Evolutionary conservation across 2,797 vertebrate species (phyloP).

Genomic region (Labroides dimidiatus): DNA sequence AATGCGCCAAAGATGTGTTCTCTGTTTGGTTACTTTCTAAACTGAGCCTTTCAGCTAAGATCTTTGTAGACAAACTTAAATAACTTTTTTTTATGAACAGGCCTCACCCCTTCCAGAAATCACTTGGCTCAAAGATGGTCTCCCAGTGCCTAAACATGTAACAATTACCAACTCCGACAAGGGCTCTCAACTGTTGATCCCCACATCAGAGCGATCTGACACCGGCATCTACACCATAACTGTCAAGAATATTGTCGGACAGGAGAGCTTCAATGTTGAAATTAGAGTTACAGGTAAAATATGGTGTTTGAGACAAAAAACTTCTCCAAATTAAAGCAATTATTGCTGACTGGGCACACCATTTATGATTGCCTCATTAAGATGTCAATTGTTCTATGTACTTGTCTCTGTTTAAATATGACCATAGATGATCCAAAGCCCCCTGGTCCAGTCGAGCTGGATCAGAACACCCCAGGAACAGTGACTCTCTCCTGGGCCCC

Average conservation of each 20-base stretch:
- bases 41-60: not conserved
- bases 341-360: too few species aligned
- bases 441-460: conserved; percentile 86
- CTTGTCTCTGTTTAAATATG: conserved; percentile 7
- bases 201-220: conserved; percentile 84
- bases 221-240: conserved; percentile 86
- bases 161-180: conserved; percentile 81
- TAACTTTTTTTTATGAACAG: conserved; percentile 69
- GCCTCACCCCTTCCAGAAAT: conserved; percentile 87
- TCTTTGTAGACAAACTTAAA: not conserved
- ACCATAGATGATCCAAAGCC: conserved; percentile 87
- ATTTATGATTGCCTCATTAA: too few species aligned
- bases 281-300: conserved; percentile 89
- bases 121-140: conserved; percentile 89
- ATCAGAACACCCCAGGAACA: conserved; percentile 87
- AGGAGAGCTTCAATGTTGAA: conserved; percentile 84
- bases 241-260: conserved; percentile 82
- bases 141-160: conserved; percentile 80
- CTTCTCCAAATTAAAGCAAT: not conserved
- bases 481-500: conserved; percentile 91
- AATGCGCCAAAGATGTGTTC: conserved; percentile 18
- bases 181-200: conserved; percentile 87
- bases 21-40: not conserved
- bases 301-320: not conserved
- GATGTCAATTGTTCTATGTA: not conserved